Evolutionary conservation across 2,797 vertebrate species (phyloP).

Genomic region (Linurgus olivaceus): DNA sequence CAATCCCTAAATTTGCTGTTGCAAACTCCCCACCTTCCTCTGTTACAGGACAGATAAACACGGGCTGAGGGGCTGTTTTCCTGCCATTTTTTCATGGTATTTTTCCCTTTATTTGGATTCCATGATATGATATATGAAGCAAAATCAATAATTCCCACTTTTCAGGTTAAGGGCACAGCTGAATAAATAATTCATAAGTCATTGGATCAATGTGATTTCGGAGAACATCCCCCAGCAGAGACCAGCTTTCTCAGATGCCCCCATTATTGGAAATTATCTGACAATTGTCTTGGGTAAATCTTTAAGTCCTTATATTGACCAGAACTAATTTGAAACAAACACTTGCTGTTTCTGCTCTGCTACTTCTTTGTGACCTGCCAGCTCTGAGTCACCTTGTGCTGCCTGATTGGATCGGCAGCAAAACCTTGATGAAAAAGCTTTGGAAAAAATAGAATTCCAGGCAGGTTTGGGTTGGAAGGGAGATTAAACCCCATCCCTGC

Average conservation of each 20-base stretch:
- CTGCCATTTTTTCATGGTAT: neutral
- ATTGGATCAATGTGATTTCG: neutral
- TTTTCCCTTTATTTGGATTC: neutral
- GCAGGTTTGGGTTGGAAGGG: neutral
- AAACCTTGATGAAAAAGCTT: neutral
- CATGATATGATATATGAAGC: neutral
- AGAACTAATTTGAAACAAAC: neutral
- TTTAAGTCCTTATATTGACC: neutral
- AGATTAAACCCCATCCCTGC: neutral
- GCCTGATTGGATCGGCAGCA: neutral
- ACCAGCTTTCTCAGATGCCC: neutral
- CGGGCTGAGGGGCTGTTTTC: neutral
- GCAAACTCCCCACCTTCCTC: neutral
- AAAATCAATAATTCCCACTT: neutral
- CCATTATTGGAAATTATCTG: constrained; percentile 1
- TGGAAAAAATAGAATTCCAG: neutral
- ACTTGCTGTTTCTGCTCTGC: neutral
- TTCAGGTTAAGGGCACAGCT: neutral
- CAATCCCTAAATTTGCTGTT: neutral
- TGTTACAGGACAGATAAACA: neutral
- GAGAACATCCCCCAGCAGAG: neutral
- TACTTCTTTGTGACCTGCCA: neutral
- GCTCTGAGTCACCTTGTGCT: neutral
- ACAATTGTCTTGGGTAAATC: neutral
- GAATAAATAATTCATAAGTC: constrained; percentile 12